phyloP scores from a whole-genome alignment of 2,113 vertebrate species.

The Herpetotheres cachinnans region DNA sequence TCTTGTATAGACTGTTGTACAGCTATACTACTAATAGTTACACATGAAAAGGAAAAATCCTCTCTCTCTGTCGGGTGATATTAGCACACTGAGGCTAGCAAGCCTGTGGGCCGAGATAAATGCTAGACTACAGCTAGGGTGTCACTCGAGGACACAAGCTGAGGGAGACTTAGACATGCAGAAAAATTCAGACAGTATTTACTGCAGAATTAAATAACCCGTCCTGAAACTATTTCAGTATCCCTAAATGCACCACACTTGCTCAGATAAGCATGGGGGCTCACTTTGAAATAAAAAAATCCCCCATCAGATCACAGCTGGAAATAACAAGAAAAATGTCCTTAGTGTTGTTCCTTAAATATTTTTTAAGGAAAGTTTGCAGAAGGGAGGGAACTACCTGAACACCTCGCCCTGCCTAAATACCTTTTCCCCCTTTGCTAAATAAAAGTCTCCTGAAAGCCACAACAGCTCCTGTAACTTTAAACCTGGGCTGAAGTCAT shows the following conservation, averaged over 20 bases:
- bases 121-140: neutral
- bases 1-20: neutral
- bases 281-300: neutral
- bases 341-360: neutral
- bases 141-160: constrained; percentile 20
- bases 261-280: neutral
- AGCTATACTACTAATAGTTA: neutral
- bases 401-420: neutral
- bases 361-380: constrained; percentile 3
- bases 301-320: neutral
- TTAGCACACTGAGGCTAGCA: neutral
- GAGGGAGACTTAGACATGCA: neutral
- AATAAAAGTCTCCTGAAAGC: constrained; percentile 50
- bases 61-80: neutral
- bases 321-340: neutral
- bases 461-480: constrained; percentile 72
- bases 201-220: neutral
- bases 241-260: neutral
- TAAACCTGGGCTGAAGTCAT: constrained; percentile 76
- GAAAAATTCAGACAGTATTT: constrained; percentile 40
- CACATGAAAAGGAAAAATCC: neutral
- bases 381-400: neutral
- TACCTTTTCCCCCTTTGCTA: neutral
- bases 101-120: neutral
- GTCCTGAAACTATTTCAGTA: constrained; percentile 20